A percentile compares a stretch with the other conserved stretches of the same genome.
Evolutionary conservation across 1,140 invertebrate genomes (phyloP).

Genomic region (Brachionus angularis): DNA sequence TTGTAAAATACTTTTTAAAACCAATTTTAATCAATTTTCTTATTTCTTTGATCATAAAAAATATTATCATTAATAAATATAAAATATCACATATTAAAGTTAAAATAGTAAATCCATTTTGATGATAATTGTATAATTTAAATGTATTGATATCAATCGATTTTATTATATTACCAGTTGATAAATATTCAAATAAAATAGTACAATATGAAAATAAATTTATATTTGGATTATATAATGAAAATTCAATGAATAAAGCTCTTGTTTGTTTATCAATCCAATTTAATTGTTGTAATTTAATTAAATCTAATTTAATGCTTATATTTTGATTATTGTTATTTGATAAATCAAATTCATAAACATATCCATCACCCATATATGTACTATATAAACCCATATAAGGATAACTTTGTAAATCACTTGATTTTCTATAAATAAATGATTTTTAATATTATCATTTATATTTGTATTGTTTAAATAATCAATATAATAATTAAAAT

Average conservation of each 20-base stretch:
- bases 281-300: slow-evolving; percentile 52
- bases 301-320: slow-evolving; percentile 49
- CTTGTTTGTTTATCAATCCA: slow-evolving; percentile 63
- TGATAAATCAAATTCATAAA: no score
- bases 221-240: no score
- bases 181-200: slow-evolving; percentile 60
- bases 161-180: slow-evolving; percentile 60
- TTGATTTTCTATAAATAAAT: slow-evolving; percentile 44
- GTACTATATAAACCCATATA: slow-evolving; percentile 57
- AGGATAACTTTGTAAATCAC: slow-evolving; percentile 57
- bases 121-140: not conserved
- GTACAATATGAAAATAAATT: slow-evolving; percentile 60
- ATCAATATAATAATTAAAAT: not conserved
- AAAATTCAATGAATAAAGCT: slow-evolving; percentile 63
- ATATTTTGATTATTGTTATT: slow-evolving; percentile 55
- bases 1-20: slow-evolving; percentile 55
- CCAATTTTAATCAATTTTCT: slow-evolving; percentile 55
- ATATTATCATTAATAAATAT: slow-evolving; percentile 49
- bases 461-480: slow-evolving; percentile 56
- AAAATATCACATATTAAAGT: slow-evolving; percentile 51
- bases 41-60: slow-evolving; percentile 49
- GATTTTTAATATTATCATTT: slow-evolving; percentile 38
- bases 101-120: not conserved
- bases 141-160: slow-evolving; percentile 59
- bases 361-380: slow-evolving; percentile 63